phyloP scores from a whole-genome alignment of 2,113 vertebrate genomes.

The Cryptomyrus ogoouensis region DNA sequence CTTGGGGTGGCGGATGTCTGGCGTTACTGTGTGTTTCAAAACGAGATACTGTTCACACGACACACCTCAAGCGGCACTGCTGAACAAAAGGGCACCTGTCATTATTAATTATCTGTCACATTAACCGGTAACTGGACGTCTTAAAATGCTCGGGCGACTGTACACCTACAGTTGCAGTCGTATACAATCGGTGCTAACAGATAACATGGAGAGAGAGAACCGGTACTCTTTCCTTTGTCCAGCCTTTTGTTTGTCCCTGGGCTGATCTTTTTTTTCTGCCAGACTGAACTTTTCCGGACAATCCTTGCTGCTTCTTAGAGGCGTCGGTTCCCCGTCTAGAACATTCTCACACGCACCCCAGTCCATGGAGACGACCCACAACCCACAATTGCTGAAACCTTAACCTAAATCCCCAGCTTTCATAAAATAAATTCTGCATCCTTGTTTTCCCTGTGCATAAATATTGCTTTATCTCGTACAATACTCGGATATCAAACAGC shows the following conservation, averaged over 20 bases:
- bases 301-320: background rate
- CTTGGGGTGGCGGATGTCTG: background rate
- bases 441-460: background rate
- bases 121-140: background rate
- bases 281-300: background rate
- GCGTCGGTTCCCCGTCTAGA: background rate
- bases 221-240: background rate
- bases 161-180: background rate
- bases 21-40: slow-evolving; percentile 5
- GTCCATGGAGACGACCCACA: background rate
- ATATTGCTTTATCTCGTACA: slow-evolving; percentile 45
- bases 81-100: background rate
- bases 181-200: slow-evolving; percentile 6
- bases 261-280: background rate
- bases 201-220: background rate
- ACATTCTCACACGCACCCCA: background rate
- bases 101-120: background rate
- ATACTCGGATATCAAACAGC: slow-evolving; percentile 34
- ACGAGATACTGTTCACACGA: background rate
- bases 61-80: slow-evolving; percentile 1
- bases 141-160: background rate
- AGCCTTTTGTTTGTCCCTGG: background rate
- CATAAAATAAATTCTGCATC: background rate
- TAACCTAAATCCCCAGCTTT: background rate
- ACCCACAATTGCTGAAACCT: background rate